A percentile compares a stretch with the other conserved stretches of the same genome.
Conservation (phyloP, 2,888 invertebrate species). For the Drosophila borborema region DNA sequence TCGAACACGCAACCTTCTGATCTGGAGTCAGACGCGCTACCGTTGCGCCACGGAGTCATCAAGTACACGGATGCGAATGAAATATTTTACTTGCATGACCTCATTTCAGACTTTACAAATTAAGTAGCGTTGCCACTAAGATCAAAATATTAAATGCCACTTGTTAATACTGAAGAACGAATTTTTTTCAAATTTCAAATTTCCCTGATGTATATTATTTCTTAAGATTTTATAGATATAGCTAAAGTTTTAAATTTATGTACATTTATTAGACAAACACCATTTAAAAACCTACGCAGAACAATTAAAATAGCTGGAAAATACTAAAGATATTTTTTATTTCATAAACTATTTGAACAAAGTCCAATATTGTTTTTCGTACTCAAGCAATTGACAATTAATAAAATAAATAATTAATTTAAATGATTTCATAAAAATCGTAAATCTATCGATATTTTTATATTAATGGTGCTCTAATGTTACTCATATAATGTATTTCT, state of each 20-base stretch:
- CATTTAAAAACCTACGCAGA: neutral
- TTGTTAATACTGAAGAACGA: neutral
- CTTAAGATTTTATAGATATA: too few relatives aligned
- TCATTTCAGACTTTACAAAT: neutral
- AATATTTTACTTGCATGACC: slow-evolving; percentile 30
- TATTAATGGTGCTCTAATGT: neutral
- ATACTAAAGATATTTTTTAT: too few relatives aligned
- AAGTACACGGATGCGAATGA: neutral
- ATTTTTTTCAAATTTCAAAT: too few relatives aligned
- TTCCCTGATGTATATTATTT: too few relatives aligned
- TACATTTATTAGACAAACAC: neutral
- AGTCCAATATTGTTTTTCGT: too few relatives aligned
- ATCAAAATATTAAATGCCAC: neutral
- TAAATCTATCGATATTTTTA: slow-evolving; percentile 12
- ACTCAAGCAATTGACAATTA: neutral
- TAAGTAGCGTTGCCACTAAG: slow-evolving; percentile 15
- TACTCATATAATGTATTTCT: slow-evolving; percentile 4
- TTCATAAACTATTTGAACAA: too few relatives aligned
- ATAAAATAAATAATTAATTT: neutral
- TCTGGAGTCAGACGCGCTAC: slow-evolving; percentile 80
- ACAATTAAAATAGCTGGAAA: too few relatives aligned
- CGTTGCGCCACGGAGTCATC: slow-evolving; percentile 79
- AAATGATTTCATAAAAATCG: neutral
- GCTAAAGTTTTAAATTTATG: too few relatives aligned
- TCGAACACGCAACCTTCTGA: slow-evolving; percentile 81